phyloP scores from a whole-genome alignment of 2,797 vertebrate genomes.

The Chrysocyon brachyurus region DNA sequence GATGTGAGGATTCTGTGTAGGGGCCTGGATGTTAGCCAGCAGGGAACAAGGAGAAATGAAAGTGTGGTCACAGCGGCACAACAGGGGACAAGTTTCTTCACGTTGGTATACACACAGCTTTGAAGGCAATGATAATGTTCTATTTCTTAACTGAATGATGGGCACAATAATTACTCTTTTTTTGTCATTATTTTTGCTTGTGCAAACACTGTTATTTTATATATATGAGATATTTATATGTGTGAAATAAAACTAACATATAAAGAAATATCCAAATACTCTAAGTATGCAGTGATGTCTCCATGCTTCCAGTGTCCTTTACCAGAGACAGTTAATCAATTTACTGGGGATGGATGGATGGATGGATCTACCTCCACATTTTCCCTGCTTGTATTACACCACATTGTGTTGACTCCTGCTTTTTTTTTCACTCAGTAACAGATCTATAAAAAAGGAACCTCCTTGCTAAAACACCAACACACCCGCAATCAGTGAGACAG shows the following conservation, averaged over 20 bases:
- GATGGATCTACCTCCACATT: no score
- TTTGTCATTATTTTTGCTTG: background rate
- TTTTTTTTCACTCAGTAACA: background rate
- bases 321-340: background rate
- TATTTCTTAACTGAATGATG: background rate
- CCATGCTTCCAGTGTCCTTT: background rate
- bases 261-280: background rate
- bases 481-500: background rate
- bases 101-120: background rate
- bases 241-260: background rate
- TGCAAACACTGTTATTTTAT: background rate
- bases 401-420: background rate
- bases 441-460: background rate
- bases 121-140: background rate
- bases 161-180: background rate
- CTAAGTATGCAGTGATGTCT: background rate
- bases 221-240: background rate
- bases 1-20: accelerated
- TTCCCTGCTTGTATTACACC: background rate
- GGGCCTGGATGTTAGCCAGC: background rate
- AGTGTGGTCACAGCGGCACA: background rate
- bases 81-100: background rate
- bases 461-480: background rate
- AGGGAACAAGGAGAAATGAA: background rate
- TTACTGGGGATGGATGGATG: no score